Conservation (phyloP, 2,888 invertebrate genomes). For the Hirtodrosophila trivittata region DNA sequence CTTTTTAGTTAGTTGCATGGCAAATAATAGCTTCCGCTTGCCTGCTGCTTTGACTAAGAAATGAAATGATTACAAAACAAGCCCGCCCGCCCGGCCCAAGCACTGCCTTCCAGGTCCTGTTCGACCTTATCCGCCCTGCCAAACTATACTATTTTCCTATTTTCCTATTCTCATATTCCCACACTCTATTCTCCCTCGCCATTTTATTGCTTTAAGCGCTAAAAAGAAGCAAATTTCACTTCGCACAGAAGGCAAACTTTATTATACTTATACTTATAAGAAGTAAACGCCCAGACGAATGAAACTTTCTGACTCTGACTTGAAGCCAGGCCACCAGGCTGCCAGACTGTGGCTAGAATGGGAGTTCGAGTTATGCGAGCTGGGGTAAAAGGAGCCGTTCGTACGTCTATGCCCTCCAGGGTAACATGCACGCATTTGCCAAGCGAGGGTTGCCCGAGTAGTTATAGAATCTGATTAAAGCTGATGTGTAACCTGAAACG, state of each 20-base stretch:
- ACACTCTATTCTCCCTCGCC: slow-evolving; percentile 2
- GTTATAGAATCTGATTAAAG: not conserved
- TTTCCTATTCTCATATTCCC: slow-evolving; percentile 1
- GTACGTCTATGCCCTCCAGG: slow-evolving; percentile 36
- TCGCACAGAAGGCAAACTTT: slow-evolving; percentile 41
- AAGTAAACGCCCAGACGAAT: slow-evolving; percentile 2
- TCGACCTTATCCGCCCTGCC: not conserved
- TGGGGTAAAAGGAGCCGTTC: not conserved
- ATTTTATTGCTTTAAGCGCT: slow-evolving; percentile 47
- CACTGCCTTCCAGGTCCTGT: not conserved
- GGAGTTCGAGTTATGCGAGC: not conserved
- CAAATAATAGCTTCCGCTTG: slow-evolving; percentile 73
- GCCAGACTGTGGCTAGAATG: not conserved
- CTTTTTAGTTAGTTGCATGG: slow-evolving; percentile 57
- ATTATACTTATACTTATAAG: slow-evolving; percentile 30
- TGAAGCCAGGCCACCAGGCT: not conserved
- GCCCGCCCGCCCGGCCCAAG: slow-evolving; percentile 6
- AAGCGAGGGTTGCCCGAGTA: slow-evolving; percentile 11
- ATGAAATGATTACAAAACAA: slow-evolving; percentile 68
- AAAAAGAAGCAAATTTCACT: slow-evolving; percentile 31
- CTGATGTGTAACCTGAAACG: too few relatives aligned
- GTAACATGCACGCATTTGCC: slow-evolving; percentile 9
- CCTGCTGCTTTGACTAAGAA: slow-evolving; percentile 63
- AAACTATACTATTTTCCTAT: not conserved
- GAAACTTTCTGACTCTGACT: not conserved